Conservation (phyloP, 2,113 vertebrate species). For the Hyaena hyaena region DNA sequence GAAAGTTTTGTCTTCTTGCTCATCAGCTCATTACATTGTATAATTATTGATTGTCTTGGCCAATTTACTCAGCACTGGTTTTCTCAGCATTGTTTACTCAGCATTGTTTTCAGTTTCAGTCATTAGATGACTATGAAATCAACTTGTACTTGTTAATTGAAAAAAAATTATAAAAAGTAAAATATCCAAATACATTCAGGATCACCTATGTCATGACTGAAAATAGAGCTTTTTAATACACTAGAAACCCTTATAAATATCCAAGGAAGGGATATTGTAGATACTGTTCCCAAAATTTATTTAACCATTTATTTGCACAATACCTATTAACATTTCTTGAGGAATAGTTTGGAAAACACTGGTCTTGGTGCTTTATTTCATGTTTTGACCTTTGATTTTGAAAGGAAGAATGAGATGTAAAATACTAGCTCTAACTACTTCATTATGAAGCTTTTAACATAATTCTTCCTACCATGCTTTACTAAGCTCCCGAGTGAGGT, state of each 20-base stretch:
- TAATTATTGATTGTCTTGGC: background rate
- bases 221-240: background rate
- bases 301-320: constrained; percentile 1
- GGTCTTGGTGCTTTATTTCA: background rate
- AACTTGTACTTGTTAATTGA: constrained; percentile 43
- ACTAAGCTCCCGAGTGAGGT: background rate
- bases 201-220: background rate
- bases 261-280: background rate
- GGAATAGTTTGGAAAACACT: constrained; percentile 13
- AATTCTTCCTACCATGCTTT: constrained; percentile 3
- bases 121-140: constrained; percentile 31
- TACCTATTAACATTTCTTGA: constrained; percentile 39
- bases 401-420: constrained; percentile 19
- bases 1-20: background rate
- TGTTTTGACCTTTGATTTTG: constrained; percentile 46
- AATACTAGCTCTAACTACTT: background rate
- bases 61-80: background rate
- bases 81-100: background rate
- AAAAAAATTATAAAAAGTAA: background rate
- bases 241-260: background rate
- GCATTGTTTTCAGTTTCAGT: background rate
- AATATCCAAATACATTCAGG: background rate
- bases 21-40: constrained; percentile 25
- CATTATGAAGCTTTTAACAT: background rate
- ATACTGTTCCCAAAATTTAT: background rate